Conservation (phyloP, 2,797 vertebrate genomes). For the Phaenicophaeus curvirostris region DNA sequence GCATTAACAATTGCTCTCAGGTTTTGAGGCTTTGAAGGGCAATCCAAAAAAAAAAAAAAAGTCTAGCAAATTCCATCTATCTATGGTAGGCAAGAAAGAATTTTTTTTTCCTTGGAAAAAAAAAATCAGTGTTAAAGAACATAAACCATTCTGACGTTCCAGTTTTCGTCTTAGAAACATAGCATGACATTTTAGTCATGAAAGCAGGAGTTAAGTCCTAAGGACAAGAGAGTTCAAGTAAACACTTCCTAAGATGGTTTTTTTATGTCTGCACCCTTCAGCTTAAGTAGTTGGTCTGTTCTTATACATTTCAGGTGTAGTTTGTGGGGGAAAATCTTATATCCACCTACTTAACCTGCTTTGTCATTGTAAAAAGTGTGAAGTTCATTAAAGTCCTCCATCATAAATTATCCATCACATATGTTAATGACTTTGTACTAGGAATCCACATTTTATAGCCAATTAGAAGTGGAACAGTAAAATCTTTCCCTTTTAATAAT, state of each 20-base stretch:
- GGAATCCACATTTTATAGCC: background rate
- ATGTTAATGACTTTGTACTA: slow-evolving; percentile 23
- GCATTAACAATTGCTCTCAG: background rate
- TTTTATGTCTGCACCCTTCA: background rate
- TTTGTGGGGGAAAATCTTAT: background rate
- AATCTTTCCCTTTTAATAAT: background rate
- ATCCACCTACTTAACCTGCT: background rate
- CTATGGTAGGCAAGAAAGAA: background rate
- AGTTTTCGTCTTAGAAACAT: background rate
- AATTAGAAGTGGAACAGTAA: slow-evolving; percentile 1
- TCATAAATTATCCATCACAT: background rate
- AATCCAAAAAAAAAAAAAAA: background rate
- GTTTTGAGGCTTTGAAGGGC: background rate
- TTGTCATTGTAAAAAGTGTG: background rate
- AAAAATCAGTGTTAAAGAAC: background rate
- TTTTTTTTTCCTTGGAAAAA: background rate
- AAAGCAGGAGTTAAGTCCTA: background rate
- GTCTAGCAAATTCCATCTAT: background rate
- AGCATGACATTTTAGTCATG: background rate
- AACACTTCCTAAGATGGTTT: background rate
- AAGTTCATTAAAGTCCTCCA: background rate
- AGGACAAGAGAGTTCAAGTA: background rate
- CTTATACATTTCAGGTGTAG: background rate
- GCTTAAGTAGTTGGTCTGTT: background rate
- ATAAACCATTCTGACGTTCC: background rate